Conservation (phyloP, 1,140 invertebrate species). For the Macrotrachela quadricornifera region DNA sequence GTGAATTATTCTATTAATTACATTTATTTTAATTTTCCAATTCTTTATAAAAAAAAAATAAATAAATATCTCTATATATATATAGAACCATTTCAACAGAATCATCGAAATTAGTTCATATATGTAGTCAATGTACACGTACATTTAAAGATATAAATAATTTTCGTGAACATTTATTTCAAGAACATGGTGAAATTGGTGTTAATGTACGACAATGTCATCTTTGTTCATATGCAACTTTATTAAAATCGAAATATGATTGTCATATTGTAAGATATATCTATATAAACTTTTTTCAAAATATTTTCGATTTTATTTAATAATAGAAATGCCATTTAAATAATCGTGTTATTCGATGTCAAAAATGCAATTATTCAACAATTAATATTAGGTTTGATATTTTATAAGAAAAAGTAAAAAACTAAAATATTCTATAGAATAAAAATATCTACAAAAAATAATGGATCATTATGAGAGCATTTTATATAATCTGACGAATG, state of each 20-base stretch:
- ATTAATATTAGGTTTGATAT: background rate
- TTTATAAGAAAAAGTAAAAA: too few relatives aligned
- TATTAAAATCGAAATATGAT: constrained; percentile 5
- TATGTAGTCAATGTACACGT: constrained; percentile 1
- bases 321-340: background rate
- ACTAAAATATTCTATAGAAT: too few relatives aligned
- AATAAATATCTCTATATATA: too few relatives aligned
- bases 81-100: too few relatives aligned
- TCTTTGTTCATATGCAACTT: constrained; percentile 3
- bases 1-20: too few relatives aligned
- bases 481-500: too few relatives aligned
- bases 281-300: too few relatives aligned
- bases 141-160: constrained; percentile 7
- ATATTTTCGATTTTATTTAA: too few relatives aligned
- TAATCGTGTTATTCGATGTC: constrained; percentile 3
- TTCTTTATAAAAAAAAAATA: too few relatives aligned
- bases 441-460: too few relatives aligned
- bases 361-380: constrained; percentile 2
- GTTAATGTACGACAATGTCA: background rate
- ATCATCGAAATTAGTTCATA: background rate
- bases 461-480: too few relatives aligned
- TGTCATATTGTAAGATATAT: constrained; percentile 2
- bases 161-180: constrained; percentile 2
- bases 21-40: too few relatives aligned
- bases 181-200: background rate